Evolutionary conservation across 1,140 invertebrate genomes (phyloP).

Genomic region (Tetranychus cinnabarinus): DNA sequence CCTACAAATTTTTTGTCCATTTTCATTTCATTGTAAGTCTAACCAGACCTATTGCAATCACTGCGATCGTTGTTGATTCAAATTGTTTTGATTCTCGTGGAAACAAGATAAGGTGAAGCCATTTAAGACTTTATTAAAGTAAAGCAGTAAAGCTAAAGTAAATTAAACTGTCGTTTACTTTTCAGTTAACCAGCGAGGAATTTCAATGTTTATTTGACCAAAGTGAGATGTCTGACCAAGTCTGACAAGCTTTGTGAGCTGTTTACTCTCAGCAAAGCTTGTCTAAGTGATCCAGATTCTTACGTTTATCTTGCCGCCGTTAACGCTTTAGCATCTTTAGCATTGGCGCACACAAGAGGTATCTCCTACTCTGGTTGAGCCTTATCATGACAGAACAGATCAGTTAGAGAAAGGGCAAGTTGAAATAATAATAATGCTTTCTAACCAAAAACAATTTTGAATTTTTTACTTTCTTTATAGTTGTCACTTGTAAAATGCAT

Average conservation of each 20-base stretch:
- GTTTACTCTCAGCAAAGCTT: conserved; percentile 30
- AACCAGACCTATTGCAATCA: no score
- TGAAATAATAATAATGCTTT: conserved; percentile 1
- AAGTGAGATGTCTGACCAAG: no score
- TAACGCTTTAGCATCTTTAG: conserved; percentile 41
- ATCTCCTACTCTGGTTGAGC: conserved; percentile 33
- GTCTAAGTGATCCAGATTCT: conserved; percentile 49
- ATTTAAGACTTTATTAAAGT: neutral
- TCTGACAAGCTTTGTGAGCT: no score
- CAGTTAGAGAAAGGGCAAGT: conserved; percentile 35
- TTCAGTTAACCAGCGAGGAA: neutral
- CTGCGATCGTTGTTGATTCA: neutral
- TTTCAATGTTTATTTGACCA: neutral
- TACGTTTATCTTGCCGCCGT: conserved; percentile 58
- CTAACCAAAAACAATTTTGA: conserved; percentile 9
- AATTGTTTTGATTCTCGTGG: neutral
- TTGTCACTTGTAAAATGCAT: no score
- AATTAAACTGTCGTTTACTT: neutral
- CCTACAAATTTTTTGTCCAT: no score
- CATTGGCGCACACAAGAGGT: conserved; percentile 34
- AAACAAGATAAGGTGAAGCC: neutral
- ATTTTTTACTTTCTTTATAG: conserved; percentile 16
- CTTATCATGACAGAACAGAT: conserved; percentile 25
- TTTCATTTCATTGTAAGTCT: no score
- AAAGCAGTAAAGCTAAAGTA: no score